Base-by-base conservation (phyloP, 2,113 vertebrate species). In the Syngnathus typhle region DNA sequence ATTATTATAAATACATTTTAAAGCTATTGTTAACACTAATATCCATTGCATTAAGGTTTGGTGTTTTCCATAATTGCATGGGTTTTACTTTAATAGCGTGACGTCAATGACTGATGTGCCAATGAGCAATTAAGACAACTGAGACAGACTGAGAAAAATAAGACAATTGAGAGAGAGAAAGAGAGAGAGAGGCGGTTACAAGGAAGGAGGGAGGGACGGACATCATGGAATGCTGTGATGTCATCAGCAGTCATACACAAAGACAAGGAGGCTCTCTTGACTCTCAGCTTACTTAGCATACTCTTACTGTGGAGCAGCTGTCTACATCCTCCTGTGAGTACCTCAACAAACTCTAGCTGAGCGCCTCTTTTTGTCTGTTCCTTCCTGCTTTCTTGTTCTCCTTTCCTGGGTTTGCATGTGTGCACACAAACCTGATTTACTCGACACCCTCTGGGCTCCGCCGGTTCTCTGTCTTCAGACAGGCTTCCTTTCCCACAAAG, bases 221-320 rank as follows among this genome's bases (percentile, higher is more conserved):
- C 70, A 82, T 82, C 74, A 79, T 85, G 90, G 91, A 92, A 91
- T 93, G 90, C 78, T 89, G 89, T 93, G 91, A 93, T 90, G 91
- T 92, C 91, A 93, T 82, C 83, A 89, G 79, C 69, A 89, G 84
- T 88, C 87, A 72, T 60, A 83, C 80, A 88, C 88, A 91, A 89
- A 92, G 86, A 88, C 85, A 67, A 89, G 86, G 78, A 89, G 86
- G 82, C 84, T 80, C 27, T 58, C 55, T 32, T 58, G 55, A 58
- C 55, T 58, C 82, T 83, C 79, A 78, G 79, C 78, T 84, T 73
- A 88, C 89, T 86, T 85, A 81, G 83, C 85, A 74, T 71, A 80
- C 85, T 74, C 80, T 47, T 88, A 84, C 76, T 85, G 82, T 81
- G 84, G 86, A 89, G 77, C 85, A 62, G 80, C 87, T 78, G 73